Percentiles rank a stretch among this genome's conserved stretches.
phyloP scores from a whole-genome alignment of 2,113 vertebrate genomes.

The Taxidea taxus region DNA sequence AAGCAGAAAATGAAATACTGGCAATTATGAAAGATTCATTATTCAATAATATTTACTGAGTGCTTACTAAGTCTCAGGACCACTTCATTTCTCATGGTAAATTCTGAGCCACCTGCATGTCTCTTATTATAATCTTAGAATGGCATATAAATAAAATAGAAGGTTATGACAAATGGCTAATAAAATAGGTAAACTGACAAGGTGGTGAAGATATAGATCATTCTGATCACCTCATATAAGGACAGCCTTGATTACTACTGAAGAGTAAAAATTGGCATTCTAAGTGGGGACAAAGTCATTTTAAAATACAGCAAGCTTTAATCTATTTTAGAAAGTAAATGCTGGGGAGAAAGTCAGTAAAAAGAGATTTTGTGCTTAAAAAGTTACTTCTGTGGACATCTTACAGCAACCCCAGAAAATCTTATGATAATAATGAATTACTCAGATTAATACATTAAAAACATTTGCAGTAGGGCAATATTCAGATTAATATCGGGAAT shows the following conservation, averaged over 20 bases:
- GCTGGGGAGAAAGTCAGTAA: not conserved
- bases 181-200: not conserved
- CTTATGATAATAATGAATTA: not conserved
- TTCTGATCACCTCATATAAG: not conserved
- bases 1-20: not conserved
- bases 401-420: not conserved
- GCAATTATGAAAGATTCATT: not conserved
- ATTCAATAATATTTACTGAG: not conserved
- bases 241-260: not conserved
- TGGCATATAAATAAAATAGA: not conserved
- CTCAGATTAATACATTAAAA: not conserved
- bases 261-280: not conserved
- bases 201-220: not conserved
- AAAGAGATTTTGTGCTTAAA: not conserved
- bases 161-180: not conserved
- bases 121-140: not conserved
- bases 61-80: not conserved
- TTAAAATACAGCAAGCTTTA: not conserved
- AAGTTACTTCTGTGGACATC: not conserved
- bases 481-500: conserved; percentile 45
- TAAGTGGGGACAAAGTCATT: not conserved
- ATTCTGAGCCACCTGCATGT: not conserved
- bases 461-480: not conserved
- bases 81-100: not conserved
- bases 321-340: not conserved